A percentile compares a stretch with the other conserved stretches of the same genome.
Evolutionary conservation across 2,113 vertebrate genomes (phyloP).

Genomic region (Passer domesticus): DNA sequence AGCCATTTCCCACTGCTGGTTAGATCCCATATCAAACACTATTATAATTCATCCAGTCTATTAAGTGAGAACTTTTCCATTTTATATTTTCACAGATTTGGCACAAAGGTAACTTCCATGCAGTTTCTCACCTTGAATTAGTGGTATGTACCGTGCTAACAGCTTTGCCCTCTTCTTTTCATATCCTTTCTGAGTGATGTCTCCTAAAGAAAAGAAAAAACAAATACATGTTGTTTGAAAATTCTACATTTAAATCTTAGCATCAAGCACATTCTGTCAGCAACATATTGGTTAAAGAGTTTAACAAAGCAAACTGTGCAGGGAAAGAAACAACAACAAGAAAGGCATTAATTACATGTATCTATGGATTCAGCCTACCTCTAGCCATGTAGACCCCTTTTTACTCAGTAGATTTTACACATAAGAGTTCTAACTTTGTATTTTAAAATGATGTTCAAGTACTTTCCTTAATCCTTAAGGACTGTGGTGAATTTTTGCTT

Average conservation of each 20-base stretch:
- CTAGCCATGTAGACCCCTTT: neutral
- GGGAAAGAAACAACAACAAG: neutral
- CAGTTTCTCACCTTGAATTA: conserved; percentile 73
- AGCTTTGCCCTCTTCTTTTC: conserved; percentile 82
- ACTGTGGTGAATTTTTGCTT: neutral
- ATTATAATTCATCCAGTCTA: neutral
- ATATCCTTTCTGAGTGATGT: conserved; percentile 82
- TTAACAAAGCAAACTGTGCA: neutral
- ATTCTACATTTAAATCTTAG: neutral
- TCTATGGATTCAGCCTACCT: neutral
- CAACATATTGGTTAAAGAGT: neutral
- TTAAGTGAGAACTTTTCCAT: neutral
- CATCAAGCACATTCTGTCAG: neutral
- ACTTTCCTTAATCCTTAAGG: neutral
- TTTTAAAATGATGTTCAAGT: neutral
- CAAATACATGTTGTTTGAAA: neutral
- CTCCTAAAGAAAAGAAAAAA: conserved; percentile 66
- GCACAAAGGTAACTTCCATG: neutral
- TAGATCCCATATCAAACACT: neutral
- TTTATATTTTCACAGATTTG: neutral
- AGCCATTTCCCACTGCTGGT: neutral
- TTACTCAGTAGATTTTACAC: neutral
- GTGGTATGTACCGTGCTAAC: conserved; percentile 74
- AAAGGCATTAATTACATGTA: neutral
- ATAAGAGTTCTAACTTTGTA: neutral